These are phyloP conservation scores for Limanda limanda DNA, from an alignment of 2,113 vertebrate genomes.

Conservation along the genomic window DNA sequence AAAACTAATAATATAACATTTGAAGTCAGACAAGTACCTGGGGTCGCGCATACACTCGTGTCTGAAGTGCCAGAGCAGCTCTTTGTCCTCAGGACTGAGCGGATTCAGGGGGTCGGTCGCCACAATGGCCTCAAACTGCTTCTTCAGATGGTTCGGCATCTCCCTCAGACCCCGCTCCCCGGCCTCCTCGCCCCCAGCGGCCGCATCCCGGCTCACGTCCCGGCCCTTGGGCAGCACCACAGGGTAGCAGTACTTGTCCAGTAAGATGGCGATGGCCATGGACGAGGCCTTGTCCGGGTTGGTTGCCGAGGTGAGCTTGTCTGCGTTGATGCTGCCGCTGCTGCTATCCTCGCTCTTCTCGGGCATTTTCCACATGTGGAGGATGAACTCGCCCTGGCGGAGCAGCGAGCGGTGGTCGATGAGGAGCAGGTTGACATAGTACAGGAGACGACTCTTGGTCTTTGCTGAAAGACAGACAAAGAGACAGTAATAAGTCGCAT, in stretches of 20 bases:
- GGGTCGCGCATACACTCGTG: constrained; percentile 94
- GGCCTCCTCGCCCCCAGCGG: constrained; percentile 75
- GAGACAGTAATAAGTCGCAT: neutral
- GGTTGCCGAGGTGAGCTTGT: constrained; percentile 97
- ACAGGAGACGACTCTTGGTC: constrained; percentile 92
- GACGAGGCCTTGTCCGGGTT: constrained; percentile 95
- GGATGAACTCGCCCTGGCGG: constrained; percentile 93
- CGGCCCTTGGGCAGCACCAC: constrained; percentile 94
- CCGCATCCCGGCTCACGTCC: constrained; percentile 70
- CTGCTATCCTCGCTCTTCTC: constrained; percentile 93
- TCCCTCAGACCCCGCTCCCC: constrained; percentile 89
- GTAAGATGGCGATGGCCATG: constrained; percentile 92
- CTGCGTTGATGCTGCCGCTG: constrained; percentile 94
- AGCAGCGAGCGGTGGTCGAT: constrained; percentile 96
- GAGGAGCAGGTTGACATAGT: constrained; percentile 95
- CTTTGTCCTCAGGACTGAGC: constrained; percentile 94
- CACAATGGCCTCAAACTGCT: constrained; percentile 94
- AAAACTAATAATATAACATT: neutral
- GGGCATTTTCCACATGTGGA: constrained; percentile 98
- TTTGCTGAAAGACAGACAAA: constrained; percentile 68
- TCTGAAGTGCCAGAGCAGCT: constrained; percentile 97
- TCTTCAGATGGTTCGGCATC: constrained; percentile 98
- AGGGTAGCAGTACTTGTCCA: constrained; percentile 97
- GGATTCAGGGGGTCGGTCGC: constrained; percentile 93
- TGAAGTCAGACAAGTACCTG: constrained; percentile 47